phyloP scores from a whole-genome alignment of 92 coral and sea anemone species.

The Heliopora coerulea region DNA sequence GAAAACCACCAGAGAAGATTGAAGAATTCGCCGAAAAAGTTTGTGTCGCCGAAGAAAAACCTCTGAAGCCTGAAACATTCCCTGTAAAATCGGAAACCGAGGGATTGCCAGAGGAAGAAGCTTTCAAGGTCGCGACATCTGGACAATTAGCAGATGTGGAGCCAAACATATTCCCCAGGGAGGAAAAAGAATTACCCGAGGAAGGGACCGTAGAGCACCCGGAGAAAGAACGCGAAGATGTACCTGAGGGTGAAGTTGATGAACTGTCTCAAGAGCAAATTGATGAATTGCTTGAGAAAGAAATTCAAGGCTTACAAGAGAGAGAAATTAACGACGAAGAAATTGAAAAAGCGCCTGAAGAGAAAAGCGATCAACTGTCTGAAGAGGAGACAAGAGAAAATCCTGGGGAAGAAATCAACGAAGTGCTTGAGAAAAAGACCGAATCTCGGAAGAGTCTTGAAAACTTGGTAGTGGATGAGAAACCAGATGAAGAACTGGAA shows the following conservation, averaged over 20 bases:
- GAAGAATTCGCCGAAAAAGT: background rate
- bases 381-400: background rate
- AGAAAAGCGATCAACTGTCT: background rate
- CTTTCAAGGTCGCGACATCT: background rate
- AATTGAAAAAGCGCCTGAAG: background rate
- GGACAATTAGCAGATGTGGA: background rate
- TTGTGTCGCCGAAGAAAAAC: slow-evolving; percentile 7
- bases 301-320: slow-evolving; percentile 12
- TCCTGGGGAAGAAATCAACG: background rate
- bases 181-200: background rate
- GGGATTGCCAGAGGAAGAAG: background rate
- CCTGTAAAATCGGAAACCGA: background rate
- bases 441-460: background rate
- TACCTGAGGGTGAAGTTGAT: background rate
- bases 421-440: background rate
- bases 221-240: background rate
- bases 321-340: background rate
- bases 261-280: slow-evolving; percentile 35
- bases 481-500: background rate
- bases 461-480: background rate
- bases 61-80: background rate
- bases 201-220: background rate
- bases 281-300: slow-evolving; percentile 34
- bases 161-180: background rate
- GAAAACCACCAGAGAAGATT: background rate